Evolutionary conservation across 2,888 invertebrate genomes (phyloP), one percentile per base, ranked within the genome.

Genomic region (Oligia fasciuncula): DNA sequence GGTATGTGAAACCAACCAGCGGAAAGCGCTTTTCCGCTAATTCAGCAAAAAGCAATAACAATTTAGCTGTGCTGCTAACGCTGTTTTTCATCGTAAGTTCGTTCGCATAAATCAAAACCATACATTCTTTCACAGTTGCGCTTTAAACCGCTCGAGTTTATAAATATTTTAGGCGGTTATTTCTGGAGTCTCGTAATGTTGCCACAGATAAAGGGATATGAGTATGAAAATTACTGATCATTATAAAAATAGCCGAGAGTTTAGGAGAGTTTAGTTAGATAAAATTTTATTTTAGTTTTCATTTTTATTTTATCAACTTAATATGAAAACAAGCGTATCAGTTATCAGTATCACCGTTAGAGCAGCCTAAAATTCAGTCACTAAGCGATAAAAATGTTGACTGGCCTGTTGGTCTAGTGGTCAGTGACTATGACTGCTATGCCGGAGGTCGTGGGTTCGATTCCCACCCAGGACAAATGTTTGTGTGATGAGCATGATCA

Each of bases 21-120:
- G 81, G 76, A 83, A 81, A 89, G 79, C 84, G 86, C 83, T 89
- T 87, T 89, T 83, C 82, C 84, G 87, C 90, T 90, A 88, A 89
- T 91, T 87, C 88, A 85, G 89, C 89, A 91, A 91, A 91, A 91
- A 90, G 88, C 88, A 85, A 89, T 88, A 90, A 89, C 90, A 90
- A 90, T 90, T 89, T 89, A 87, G 85, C 86, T 68, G 72, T 74
- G 76, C 79, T 76, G 82, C 81, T 84, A 81, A 85, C 84, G 83
- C 83, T 83, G 85, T 86, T 89, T 88, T 88, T 89, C 86, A 80
- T 84, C 77, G 79, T 77, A 75, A 81, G 77, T 86, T 81, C 80
- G 84, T 77, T 79, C 76, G 78, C 80, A 83, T 89, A 87, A 83
- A 89, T 88, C 89, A 88, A 86, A 89, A 79, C 70, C 87, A 80